phyloP scores from a whole-genome alignment of 2,113 vertebrate species.

The Callithrix jacchus region DNA sequence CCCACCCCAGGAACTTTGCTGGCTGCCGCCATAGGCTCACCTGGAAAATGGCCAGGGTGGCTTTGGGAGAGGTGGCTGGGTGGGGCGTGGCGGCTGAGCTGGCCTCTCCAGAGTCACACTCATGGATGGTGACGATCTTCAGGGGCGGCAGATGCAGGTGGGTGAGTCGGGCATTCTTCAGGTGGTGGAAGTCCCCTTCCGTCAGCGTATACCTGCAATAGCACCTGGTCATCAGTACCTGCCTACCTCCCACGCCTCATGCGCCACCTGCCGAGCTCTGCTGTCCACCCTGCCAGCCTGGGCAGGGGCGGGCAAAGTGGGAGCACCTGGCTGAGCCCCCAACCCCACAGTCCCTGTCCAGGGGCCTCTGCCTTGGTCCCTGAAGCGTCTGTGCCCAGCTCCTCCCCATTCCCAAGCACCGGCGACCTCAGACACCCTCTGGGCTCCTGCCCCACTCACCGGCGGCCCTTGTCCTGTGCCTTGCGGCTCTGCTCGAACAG shows the following conservation, averaged over 20 bases:
- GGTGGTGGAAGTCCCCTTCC: conserved; percentile 97
- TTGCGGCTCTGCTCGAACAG: conserved; percentile 95
- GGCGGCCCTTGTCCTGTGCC: conserved; percentile 94
- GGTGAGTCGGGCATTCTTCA: conserved; percentile 97
- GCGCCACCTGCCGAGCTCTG: too few species aligned
- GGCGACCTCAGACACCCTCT: too few species aligned
- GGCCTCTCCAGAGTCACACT: conserved; percentile 94
- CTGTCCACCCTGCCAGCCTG: too few species aligned
- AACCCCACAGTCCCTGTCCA: too few species aligned
- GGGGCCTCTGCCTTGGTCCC: too few species aligned
- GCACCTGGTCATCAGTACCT: too few species aligned
- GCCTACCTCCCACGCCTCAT: too few species aligned
- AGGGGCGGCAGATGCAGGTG: conserved; percentile 93
- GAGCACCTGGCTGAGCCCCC: too few species aligned
- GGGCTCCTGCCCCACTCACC: conserved; percentile 80
- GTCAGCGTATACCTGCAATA: conserved; percentile 94
- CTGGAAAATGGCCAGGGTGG: conserved; percentile 96
- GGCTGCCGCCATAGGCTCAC: conserved; percentile 75
- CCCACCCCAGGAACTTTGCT: background rate
- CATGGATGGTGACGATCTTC: conserved; percentile 97
- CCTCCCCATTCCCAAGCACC: too few species aligned
- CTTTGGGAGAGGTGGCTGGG: conserved; percentile 83
- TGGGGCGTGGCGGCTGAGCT: conserved; percentile 88
- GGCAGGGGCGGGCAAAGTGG: too few species aligned
- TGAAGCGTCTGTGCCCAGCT: too few species aligned